Evolutionary conservation across 2,113 vertebrate genomes (phyloP).

Genomic region (Antechinus flavipes): DNA sequence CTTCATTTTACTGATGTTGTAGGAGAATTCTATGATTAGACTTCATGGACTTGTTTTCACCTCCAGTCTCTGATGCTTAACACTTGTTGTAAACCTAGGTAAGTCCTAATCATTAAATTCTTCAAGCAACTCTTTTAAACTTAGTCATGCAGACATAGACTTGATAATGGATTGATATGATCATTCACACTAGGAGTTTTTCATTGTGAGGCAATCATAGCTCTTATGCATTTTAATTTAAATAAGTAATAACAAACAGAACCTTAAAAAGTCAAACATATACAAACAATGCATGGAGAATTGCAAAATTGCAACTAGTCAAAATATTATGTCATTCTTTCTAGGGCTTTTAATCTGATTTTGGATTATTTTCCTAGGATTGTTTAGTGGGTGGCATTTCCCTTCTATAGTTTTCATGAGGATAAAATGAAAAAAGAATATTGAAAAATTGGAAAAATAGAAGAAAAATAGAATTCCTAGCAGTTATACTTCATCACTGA

Average conservation of each 20-base stretch:
- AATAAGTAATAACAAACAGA: not conserved
- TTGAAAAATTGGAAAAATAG: not conserved
- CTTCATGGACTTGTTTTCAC: not conserved
- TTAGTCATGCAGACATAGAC: not conserved
- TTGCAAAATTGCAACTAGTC: not conserved
- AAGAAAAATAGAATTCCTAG: not conserved
- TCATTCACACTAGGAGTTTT: not conserved
- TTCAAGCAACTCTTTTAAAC: not conserved
- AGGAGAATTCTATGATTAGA: not conserved
- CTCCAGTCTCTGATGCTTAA: not conserved
- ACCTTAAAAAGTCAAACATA: not conserved
- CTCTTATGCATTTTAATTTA: not conserved
- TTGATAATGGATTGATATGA: not conserved
- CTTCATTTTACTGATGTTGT: not conserved
- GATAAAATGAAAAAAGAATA: not conserved
- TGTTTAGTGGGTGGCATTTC: not conserved
- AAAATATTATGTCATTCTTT: not conserved
- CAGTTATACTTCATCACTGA: not conserved
- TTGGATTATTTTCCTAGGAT: not conserved
- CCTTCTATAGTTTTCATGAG: not conserved
- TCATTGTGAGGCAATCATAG: not conserved
- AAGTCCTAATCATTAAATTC: not conserved
- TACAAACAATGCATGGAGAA: not conserved
- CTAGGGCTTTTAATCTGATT: not conserved
- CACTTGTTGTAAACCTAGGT: not conserved